Evolutionary conservation across 2,797 vertebrate genomes (phyloP), one percentile per base, ranked within the genome.

Genomic region (Balearica regulorum): DNA sequence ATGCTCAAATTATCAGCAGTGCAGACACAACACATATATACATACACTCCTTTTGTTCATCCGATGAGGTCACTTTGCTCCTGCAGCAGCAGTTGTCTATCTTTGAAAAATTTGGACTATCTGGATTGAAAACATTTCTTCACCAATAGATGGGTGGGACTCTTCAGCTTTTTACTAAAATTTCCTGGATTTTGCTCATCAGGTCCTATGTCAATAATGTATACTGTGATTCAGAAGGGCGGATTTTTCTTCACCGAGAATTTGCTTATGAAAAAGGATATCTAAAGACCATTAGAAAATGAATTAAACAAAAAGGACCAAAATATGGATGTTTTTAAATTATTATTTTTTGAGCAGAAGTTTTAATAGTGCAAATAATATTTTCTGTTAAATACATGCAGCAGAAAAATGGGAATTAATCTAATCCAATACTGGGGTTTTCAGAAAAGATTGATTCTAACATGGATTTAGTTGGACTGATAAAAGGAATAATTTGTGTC

Each of bases 1-100:
- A 21, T 25, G 7, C n/a, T 55, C 43, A 51, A 64, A 44, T 69
- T n/a, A 46, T 15, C 19, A 70, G 44, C 33, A 43, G 46, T 33
- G 24, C 26, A 58, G 35, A 46, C 17, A 17, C 11, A 46, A 44
- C 13, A 1, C 1, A 2, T 11, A 4, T 16, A 8, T 7, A 19
- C 2, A 3, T 28, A 5, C 18, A 6, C 7, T 31, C 5, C 7
- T 79, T 80, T 71, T 62, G 7, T 76, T 86, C 29, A 46, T 15
- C 61, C 49, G 55, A 28, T 46, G 46, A 64, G 11, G 16, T 72
- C 83, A 65, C 39, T 9, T 33, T 43, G 8, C 33, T 85, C 37
- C 66, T 58, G 12, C 48, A 77, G 20, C 28, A 49, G 6, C 53
- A 41, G 4, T 26, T 61, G 18, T 11, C 35, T 77, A 1, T 46